These are phyloP conservation scores for Eira barbara DNA, from an alignment of 2,113 vertebrate genomes.

Conservation along the genomic window DNA sequence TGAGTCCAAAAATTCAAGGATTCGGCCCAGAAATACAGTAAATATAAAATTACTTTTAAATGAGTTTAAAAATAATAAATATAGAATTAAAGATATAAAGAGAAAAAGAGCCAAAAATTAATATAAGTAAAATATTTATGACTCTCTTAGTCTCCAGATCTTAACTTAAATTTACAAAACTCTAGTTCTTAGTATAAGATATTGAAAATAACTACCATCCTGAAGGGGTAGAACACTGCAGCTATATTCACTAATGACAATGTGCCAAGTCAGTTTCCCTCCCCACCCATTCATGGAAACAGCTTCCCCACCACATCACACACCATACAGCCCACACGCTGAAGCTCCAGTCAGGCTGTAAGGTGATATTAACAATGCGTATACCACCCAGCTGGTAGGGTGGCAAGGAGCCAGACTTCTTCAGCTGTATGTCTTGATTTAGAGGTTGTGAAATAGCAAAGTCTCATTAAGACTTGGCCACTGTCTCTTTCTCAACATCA, in stretches of 20 bases:
- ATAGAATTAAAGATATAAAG: background rate
- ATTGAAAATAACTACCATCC: background rate
- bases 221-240: background rate
- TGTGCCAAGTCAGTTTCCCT: background rate
- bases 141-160: background rate
- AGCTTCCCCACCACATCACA: background rate
- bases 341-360: background rate
- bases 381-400: background rate
- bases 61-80: background rate
- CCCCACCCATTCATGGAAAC: background rate
- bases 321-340: no score
- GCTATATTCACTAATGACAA: background rate
- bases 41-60: background rate
- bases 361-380: background rate
- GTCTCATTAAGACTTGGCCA: conserved; percentile 32
- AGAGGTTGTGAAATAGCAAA: background rate
- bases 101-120: background rate
- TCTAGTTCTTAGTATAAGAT: background rate
- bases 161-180: background rate
- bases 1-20: background rate
- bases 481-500: conserved; percentile 1
- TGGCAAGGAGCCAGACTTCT: background rate
- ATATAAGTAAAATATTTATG: background rate
- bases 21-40: background rate
- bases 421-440: background rate